Base-by-base conservation (phyloP, 2,797 vertebrate genomes). In the Morelia viridis region DNA sequence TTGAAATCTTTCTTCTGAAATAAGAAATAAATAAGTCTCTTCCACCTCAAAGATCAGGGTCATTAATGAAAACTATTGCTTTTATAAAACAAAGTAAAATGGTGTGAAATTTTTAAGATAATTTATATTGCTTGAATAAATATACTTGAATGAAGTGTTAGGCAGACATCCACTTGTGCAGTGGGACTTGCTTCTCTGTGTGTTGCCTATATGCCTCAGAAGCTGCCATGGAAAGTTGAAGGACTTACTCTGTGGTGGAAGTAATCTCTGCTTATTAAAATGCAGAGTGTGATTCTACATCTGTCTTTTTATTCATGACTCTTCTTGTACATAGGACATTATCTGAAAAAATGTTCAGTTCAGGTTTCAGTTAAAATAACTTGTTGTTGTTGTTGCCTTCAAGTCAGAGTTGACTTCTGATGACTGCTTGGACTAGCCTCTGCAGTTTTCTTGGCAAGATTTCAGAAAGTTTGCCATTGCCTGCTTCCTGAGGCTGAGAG, bases 331-430 rank as follows among this genome's bases (percentile, higher is more conserved):
- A 24, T n/a, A 9, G 19, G 28, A 31, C 50, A 31, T 85, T 12
- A 50, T 65, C 60, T 68, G 80, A 31, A 10, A 22, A 60, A 2
- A 17, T 17, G 8, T 53, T 94, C 50, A 10, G 0, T 22, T 90
- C 57, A 89, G 62, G 88, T 93, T 84, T 91, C 8, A 35, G 15
- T 65, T 92, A 88, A 87, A 91, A 84, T 62, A 11, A 24, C 26
- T 91, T 58, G 0, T 41, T 41, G 35, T 35, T 35, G 35, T 71
- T 71, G 35, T 3, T 76, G 35, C 71, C 35, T 76, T 76, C 3
- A 1, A 76, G 35, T 41, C 71, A 76, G 1, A 41, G 31, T 19
- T 76, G 68, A 41, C 7, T 41, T 76, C 41, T 76, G 71, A 76
- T 41, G 22, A 76, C 15, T 76, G 19, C 31, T 3, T 41, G 17